Evolutionary conservation across 2,888 invertebrate species (phyloP).

Genomic region (Rhyacophila evoluta): DNA sequence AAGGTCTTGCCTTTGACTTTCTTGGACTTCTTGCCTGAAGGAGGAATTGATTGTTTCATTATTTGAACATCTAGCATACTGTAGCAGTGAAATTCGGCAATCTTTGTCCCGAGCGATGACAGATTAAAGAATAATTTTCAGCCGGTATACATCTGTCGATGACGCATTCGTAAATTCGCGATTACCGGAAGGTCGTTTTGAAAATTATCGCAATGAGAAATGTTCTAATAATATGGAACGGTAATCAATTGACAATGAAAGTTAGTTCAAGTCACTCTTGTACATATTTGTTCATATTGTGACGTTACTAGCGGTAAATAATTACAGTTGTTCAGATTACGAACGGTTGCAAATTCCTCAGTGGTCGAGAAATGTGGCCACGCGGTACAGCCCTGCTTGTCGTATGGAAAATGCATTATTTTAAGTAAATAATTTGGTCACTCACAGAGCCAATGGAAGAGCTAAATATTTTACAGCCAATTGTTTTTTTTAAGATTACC

Average conservation of each 20-base stretch:
- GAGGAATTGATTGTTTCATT: background rate
- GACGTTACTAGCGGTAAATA: background rate
- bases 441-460: conserved; percentile 2
- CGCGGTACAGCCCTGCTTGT: conserved; percentile 66
- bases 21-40: conserved; percentile 84
- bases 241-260: background rate
- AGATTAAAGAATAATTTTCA: background rate
- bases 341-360: conserved; percentile 40
- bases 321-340: background rate
- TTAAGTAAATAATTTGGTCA: conserved; percentile 16
- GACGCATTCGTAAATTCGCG: conserved; percentile 44
- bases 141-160: conserved; percentile 33
- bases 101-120: background rate
- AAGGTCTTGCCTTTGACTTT: conserved; percentile 88
- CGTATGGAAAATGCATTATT: conserved; percentile 47
- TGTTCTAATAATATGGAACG: conserved; percentile 2
- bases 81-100: conserved; percentile 66
- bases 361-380: conserved; percentile 66
- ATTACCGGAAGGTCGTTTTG: conserved; percentile 39
- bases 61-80: conserved; percentile 58
- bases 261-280: background rate
- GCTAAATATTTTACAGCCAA: background rate
- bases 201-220: background rate
- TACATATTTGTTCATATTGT: background rate
- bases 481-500: background rate